Evolutionary conservation across 1,140 invertebrate genomes (phyloP).

Genomic region (Lutraria rhynchaena): DNA sequence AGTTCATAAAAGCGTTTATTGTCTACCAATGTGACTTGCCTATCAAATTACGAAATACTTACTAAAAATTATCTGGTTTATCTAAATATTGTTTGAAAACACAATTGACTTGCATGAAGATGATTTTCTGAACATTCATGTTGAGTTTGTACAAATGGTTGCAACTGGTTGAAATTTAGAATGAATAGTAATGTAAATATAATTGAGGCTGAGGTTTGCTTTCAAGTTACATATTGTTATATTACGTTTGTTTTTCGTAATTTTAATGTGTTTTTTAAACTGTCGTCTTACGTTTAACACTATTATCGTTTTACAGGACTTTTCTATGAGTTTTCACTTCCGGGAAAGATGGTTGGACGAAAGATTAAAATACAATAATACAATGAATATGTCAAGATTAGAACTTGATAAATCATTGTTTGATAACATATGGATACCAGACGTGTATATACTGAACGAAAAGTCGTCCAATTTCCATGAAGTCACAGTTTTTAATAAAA

Average conservation of each 20-base stretch:
- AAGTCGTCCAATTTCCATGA: constrained; percentile 83
- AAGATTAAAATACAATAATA: constrained; percentile 75
- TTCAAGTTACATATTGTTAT: neutral
- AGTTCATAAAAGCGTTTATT: no score
- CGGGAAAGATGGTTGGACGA: constrained; percentile 85
- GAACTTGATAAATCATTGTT: constrained; percentile 54
- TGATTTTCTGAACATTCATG: no score
- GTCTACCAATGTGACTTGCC: no score
- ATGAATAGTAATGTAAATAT: no score
- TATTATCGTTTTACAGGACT: constrained; percentile 82
- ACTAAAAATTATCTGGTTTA: no score
- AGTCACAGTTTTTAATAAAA: constrained; percentile 85
- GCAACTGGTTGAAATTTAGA: no score
- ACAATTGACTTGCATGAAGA: no score
- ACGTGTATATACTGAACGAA: constrained; percentile 88
- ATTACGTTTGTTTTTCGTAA: neutral
- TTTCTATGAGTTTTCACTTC: constrained; percentile 85
- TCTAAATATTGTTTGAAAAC: no score
- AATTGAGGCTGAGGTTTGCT: neutral
- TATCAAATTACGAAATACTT: no score
- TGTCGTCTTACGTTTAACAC: no score
- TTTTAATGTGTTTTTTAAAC: neutral
- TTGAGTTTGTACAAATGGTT: no score
- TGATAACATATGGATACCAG: constrained; percentile 84
- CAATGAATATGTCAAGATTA: constrained; percentile 79